Percentiles rank a stretch among this genome's conserved stretches.
phyloP scores from a whole-genome alignment of 1,140 invertebrate species.

The Ostrea edulis region DNA sequence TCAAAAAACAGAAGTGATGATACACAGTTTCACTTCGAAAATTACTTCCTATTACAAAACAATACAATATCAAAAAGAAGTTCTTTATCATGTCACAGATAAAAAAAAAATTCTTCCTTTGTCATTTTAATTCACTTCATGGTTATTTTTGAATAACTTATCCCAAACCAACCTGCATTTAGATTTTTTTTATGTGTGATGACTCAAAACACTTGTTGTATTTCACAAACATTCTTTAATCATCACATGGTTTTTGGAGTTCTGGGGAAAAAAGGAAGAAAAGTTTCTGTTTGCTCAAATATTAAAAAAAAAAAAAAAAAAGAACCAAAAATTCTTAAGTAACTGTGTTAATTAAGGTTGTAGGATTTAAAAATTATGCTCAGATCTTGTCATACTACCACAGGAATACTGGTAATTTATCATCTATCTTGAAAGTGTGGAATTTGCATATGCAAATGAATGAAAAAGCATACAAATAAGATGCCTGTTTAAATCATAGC shows the following conservation, averaged over 20 bases:
- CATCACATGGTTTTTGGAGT: neutral
- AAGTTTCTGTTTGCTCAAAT: neutral
- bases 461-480: conserved; percentile 32
- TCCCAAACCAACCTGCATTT: neutral
- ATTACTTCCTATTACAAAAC: neutral
- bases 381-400: neutral
- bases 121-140: neutral
- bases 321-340: conserved; percentile 2
- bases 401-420: conserved; percentile 16
- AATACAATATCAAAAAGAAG: neutral
- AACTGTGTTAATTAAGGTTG: conserved; percentile 31
- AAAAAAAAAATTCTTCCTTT: neutral
- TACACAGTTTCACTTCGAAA: neutral
- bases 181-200: neutral
- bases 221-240: neutral
- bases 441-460: conserved; percentile 32
- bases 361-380: conserved; percentile 4
- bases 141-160: neutral
- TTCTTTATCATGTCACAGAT: neutral
- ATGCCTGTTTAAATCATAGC: conserved; percentile 26
- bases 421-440: neutral
- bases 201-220: neutral
- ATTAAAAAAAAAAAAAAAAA: conserved; percentile 1
- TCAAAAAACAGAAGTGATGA: neutral
- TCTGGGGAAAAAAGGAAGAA: neutral